Conservation (phyloP, 2,888 invertebrate species). For the Stegophylla sp. region DNA sequence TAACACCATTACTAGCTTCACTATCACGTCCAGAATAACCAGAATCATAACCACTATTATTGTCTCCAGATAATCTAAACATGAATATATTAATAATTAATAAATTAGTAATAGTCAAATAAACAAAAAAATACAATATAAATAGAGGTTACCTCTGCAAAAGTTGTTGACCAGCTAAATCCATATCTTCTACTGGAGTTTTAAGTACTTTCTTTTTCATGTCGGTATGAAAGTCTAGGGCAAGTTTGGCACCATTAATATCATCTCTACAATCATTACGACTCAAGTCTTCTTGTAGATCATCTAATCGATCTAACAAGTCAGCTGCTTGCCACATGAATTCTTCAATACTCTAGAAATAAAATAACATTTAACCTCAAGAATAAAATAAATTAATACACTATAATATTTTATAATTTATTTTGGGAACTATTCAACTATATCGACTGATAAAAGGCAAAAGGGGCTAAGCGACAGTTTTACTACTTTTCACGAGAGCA, state of each 20-base stretch:
- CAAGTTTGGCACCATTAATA: conserved; percentile 87
- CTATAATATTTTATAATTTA: too few relatives aligned
- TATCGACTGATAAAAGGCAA: too few relatives aligned
- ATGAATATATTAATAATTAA: conserved; percentile 48
- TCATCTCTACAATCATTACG: conserved; percentile 95
- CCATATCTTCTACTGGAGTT: conserved; percentile 91
- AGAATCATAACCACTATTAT: conserved; percentile 73
- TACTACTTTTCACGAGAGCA: too few relatives aligned
- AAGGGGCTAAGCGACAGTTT: too few relatives aligned
- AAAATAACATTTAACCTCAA: conserved; percentile 1
- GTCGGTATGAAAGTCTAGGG: conserved; percentile 90
- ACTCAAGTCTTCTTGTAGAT: conserved; percentile 89
- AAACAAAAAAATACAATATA: too few relatives aligned
- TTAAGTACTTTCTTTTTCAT: conserved; percentile 93
- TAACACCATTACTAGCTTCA: conserved; percentile 68
- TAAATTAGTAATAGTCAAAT: conserved; percentile 25
- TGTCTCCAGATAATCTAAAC: conserved; percentile 65
- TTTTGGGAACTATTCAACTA: too few relatives aligned
- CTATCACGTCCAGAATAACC: conserved; percentile 78
- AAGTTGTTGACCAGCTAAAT: conserved; percentile 80
- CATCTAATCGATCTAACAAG: conserved; percentile 88
- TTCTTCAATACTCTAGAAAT: conserved; percentile 81
- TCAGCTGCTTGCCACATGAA: conserved; percentile 96
- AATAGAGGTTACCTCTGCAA: conserved; percentile 66
- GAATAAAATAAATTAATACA: too few relatives aligned